Base-by-base conservation (phyloP, 2,797 vertebrate species). In the Lacerta agilis region DNA sequence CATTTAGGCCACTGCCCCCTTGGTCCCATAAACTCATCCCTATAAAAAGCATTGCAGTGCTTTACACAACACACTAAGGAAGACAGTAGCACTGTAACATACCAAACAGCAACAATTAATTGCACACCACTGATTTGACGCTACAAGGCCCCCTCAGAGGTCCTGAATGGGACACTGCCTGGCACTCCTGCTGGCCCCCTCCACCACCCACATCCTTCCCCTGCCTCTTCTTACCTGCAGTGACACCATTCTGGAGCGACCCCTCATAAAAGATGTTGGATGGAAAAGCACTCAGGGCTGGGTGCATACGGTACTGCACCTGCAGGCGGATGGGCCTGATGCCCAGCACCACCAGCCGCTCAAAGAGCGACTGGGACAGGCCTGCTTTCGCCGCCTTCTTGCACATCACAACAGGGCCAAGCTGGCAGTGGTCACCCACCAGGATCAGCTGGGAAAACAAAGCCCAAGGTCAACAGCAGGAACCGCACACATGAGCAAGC, bases 201-300 rank as follows among this genome's bases (percentile, higher is more conserved):
- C 8, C 49, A 55, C 13, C 49, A 55, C 13, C 13, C 49, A 10
- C 17, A 25, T 2, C 18, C 38, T 13, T 23, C 27, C 0, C 0
- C 15, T 1, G 0, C 0, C 15, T 13, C 33, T 2, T 9, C 79
- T 84, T 95, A 98, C 99, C 98, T 93, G 99, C 99, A 0, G 99
- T 99, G 88, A 99, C 99, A 0, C 99, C 99, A 0, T 99, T 99
- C 96, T 99, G 99, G 75, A 99, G 97, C 0, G 99, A 99, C 0
- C 99, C 99, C 96, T 99, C 99, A 0, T 99, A 99, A 96, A 99
- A 99, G 96, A 99, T 99, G 96, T 99, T 99, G 93, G 99, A 99
- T 0, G 99, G 99, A 90, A 99, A 99, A 91, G 99, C 99, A 33
- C 99, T 99, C 91, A 99, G 98, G 0, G 99, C 98, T 0, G 99